Evolutionary conservation across 2,113 vertebrate genomes (phyloP).

Genomic region (Sciurus niger): DNA sequence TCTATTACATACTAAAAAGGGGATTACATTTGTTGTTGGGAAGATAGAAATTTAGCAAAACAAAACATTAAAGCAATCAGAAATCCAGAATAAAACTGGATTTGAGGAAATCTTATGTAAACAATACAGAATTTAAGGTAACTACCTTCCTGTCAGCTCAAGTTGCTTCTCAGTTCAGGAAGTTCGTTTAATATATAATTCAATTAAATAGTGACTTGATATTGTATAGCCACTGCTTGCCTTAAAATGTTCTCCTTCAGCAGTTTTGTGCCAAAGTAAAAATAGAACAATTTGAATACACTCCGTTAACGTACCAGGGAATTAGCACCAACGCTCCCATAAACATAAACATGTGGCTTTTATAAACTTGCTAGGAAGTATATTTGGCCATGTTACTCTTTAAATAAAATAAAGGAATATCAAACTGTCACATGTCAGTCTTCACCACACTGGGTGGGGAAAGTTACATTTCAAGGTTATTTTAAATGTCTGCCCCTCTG

Average conservation of each 20-base stretch:
- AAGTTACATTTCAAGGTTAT: conserved; percentile 49
- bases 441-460: background rate
- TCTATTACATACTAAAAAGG: conserved; percentile 45
- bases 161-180: conserved; percentile 58
- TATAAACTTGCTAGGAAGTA: conserved; percentile 38
- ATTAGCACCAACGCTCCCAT: conserved; percentile 57
- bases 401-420: conserved; percentile 61
- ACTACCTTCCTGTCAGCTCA: background rate
- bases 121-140: conserved; percentile 58
- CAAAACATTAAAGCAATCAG: conserved; percentile 49
- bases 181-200: conserved; percentile 73
- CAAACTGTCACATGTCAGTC: conserved; percentile 67
- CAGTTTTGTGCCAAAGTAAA: conserved; percentile 74
- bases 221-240: conserved; percentile 55
- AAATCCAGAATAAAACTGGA: background rate
- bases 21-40: conserved; percentile 33
- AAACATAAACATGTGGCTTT: conserved; percentile 72
- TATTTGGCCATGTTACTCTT: conserved; percentile 68
- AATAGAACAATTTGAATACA: conserved; percentile 72
- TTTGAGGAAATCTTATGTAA: conserved; percentile 51
- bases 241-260: conserved; percentile 76
- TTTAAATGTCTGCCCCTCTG: background rate
- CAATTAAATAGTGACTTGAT: background rate
- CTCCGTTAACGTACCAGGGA: conserved; percentile 55
- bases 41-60: background rate